phyloP scores from a whole-genome alignment of 2,888 invertebrate genomes.

The Parascotia fuliginaria region DNA sequence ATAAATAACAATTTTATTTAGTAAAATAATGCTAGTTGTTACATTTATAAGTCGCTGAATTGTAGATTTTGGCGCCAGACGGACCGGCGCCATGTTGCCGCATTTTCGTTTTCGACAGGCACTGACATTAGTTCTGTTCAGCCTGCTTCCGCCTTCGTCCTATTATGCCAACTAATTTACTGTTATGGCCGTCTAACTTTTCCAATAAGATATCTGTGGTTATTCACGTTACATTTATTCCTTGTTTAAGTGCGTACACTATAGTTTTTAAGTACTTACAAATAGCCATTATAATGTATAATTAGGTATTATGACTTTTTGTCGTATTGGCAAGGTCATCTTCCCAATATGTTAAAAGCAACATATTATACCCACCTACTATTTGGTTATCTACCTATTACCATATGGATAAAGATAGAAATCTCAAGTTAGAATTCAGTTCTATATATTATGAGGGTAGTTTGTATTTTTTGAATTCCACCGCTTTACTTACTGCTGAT shows the following conservation, averaged over 20 bases:
- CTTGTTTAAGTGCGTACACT: constrained; percentile 11
- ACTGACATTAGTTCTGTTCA: constrained; percentile 58
- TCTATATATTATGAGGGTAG: no score
- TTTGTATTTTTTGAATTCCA: no score
- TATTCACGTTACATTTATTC: constrained; percentile 40
- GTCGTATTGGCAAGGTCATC: no score
- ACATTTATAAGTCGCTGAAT: constrained; percentile 47
- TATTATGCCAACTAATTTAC: constrained; percentile 75
- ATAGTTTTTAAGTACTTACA: background rate
- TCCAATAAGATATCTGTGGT: constrained; percentile 51
- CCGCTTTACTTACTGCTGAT: no score
- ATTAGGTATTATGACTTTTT: no score
- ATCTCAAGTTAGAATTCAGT: no score
- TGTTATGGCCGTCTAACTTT: constrained; percentile 64
- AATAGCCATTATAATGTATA: no score
- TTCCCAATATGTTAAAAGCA: no score
- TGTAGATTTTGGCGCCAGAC: constrained; percentile 72
- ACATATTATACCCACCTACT: no score
- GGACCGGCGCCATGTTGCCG: constrained; percentile 71
- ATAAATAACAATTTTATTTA: constrained; percentile 6
- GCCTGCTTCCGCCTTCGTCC: constrained; percentile 69
- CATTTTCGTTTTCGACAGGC: constrained; percentile 60
- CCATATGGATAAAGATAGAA: no score
- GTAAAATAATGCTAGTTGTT: constrained; percentile 18
- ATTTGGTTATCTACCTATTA: no score